Percentiles rank a stretch among this genome's conserved stretches.
Evolutionary conservation across 2,113 vertebrate species (phyloP).

Genomic region (Anarhynchus alexandrinus): DNA sequence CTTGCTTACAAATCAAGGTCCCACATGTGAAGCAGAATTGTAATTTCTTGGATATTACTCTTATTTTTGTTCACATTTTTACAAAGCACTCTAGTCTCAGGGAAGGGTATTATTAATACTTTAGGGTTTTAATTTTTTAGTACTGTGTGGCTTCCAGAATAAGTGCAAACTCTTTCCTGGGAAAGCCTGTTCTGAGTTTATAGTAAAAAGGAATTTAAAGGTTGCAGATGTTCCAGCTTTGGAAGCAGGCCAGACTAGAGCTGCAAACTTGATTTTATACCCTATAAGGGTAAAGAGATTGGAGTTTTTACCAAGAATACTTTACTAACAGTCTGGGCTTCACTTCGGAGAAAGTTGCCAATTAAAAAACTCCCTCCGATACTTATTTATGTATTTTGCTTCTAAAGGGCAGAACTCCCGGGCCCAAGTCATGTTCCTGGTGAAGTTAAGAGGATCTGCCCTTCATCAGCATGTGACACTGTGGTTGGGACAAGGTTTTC

Average conservation of each 20-base stretch:
- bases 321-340: background rate
- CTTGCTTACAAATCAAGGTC: background rate
- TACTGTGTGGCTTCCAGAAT: background rate
- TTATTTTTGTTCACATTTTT: background rate
- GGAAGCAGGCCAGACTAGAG: background rate
- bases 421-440: background rate
- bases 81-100: background rate
- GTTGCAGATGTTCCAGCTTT: slow-evolving; percentile 26
- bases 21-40: background rate
- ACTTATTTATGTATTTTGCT: background rate
- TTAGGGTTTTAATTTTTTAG: background rate
- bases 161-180: background rate
- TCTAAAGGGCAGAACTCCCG: background rate
- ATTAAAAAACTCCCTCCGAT: background rate
- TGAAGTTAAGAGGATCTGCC: background rate
- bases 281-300: background rate
- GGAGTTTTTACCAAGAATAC: background rate
- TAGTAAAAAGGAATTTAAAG: background rate
- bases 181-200: background rate
- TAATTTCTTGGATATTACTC: background rate
- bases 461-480: background rate
- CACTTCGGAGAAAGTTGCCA: background rate
- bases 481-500: background rate
- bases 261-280: background rate
- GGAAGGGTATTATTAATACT: background rate